A percentile compares a stretch with the other conserved stretches of the same genome.
These are phyloP conservation scores for Tapirus indicus DNA, from an alignment of 2,797 vertebrate species.

Conservation along the genomic window DNA sequence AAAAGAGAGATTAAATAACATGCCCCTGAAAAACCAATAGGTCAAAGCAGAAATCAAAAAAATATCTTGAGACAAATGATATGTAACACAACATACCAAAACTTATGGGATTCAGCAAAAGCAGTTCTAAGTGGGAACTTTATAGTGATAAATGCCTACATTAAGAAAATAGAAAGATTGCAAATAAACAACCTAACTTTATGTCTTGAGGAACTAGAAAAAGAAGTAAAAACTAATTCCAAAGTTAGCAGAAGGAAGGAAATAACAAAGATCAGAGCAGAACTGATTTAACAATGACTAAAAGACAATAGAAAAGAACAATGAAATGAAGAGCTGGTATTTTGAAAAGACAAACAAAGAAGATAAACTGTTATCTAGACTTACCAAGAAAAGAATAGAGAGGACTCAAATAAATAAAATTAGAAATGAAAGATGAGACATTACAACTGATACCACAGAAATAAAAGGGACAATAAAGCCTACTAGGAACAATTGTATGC, in stretches of 20 bases:
- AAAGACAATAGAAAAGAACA: not conserved
- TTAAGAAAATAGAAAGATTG: not conserved
- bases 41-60: not conserved
- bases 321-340: not conserved
- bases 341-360: not conserved
- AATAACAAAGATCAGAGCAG: not conserved
- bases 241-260: not conserved
- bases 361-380: not conserved
- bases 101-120: not conserved
- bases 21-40: not conserved
- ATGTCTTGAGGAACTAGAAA: not conserved
- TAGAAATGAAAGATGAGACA: not conserved
- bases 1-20: not conserved
- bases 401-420: not conserved
- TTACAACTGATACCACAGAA: not conserved
- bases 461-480: not conserved
- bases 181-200: not conserved
- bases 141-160: not conserved
- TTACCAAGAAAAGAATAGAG: not conserved
- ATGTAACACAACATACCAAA: not conserved
- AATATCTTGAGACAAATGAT: not conserved
- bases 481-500: not conserved
- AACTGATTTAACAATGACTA: not conserved
- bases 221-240: not conserved
- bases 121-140: not conserved